Evolutionary conservation across 2,797 vertebrate genomes (phyloP).

Genomic region (Hypotaenidia okinawae): DNA sequence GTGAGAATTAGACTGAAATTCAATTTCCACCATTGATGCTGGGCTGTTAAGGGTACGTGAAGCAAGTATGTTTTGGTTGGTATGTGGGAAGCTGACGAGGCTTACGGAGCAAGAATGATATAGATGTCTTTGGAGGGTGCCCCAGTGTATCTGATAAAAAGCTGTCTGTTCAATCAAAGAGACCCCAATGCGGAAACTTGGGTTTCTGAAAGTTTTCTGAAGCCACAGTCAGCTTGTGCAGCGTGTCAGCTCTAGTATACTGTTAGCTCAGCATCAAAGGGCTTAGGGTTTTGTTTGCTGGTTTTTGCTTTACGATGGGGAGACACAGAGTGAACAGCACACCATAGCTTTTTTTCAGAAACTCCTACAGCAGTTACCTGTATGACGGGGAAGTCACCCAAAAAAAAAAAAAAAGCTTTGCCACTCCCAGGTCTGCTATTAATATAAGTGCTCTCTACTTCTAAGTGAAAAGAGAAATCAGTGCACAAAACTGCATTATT

Average conservation of each 20-base stretch:
- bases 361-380: not conserved
- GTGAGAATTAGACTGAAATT: not conserved
- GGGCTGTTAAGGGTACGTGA: not conserved
- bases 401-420: not conserved
- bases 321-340: not conserved
- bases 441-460: not conserved
- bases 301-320: not conserved
- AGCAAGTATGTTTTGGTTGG: not conserved
- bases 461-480: not conserved
- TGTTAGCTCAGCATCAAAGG: not conserved
- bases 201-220: constrained; percentile 8
- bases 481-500: not conserved
- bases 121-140: not conserved
- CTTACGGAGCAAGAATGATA: not conserved
- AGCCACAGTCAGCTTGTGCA: not conserved
- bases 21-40: not conserved
- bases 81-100: not conserved
- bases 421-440: not conserved
- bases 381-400: not conserved
- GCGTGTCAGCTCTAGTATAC: not conserved
- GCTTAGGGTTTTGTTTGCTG: not conserved
- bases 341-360: not conserved
- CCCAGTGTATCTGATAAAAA: not conserved
- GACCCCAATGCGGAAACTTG: not conserved
- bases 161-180: not conserved